Evolutionary conservation across 2,797 vertebrate species (phyloP).

Genomic region (Alosa sapidissima): DNA sequence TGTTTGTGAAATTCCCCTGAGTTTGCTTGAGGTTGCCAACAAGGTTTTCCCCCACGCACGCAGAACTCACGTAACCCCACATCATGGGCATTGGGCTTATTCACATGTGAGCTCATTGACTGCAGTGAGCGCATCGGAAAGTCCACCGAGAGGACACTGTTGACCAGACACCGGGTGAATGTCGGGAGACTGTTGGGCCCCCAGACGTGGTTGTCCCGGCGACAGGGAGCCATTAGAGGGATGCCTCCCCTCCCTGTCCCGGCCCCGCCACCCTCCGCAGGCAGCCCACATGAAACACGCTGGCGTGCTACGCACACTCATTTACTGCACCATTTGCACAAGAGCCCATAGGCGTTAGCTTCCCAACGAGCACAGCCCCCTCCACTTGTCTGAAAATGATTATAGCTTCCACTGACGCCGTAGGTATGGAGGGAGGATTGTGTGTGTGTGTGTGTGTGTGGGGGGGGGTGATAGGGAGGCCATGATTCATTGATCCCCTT

Average conservation of each 20-base stretch:
- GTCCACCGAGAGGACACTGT: neutral
- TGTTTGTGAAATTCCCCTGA: neutral
- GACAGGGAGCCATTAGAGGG: neutral
- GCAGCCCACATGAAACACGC: slow-evolving; percentile 20
- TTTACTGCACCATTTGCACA: neutral
- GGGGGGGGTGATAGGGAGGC: neutral
- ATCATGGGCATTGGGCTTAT: neutral
- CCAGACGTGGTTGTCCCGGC: neutral
- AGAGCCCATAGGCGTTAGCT: neutral
- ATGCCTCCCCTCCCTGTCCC: neutral
- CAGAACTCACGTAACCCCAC: neutral
- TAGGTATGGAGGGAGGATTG: neutral
- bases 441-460: neutral
- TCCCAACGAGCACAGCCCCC: neutral
- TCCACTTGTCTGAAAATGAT: neutral
- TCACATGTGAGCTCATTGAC: neutral
- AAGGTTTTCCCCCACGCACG: neutral
- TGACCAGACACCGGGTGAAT: neutral
- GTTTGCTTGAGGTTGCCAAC: neutral
- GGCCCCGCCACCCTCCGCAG: neutral
- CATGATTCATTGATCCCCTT: neutral
- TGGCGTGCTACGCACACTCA: neutral
- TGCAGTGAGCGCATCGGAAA: neutral
- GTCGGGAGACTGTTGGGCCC: neutral
- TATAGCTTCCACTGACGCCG: neutral